Evolutionary conservation across 2,888 invertebrate genomes (phyloP), one percentile per base, ranked within the genome.

Genomic region (Drosophila stalkeri): DNA sequence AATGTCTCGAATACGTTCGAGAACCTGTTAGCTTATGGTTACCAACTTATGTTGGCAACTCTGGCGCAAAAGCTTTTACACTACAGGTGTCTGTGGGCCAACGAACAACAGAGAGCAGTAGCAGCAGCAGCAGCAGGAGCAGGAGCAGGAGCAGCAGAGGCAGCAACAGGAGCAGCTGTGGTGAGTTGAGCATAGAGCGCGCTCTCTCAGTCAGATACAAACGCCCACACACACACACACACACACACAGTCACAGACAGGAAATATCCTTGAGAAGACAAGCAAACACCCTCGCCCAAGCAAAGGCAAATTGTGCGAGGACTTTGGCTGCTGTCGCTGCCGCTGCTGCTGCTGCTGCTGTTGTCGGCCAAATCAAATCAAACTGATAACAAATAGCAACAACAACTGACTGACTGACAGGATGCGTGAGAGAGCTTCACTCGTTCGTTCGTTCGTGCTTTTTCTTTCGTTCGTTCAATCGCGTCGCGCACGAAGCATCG

Each of bases 271-370:
- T 86, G 86, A 81, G 67, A 71, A 46, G 31, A 49, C 37, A 27
- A 43, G 44, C 18, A 31, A 18, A 55, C 52, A 60, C 47, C 68
- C 82, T 80, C 72, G 74, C 79, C 71, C 81, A 88, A 88, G 84
- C 69, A 63, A 73, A 82, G 72, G 80, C 67, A 73, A 77, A 75
- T 89, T 88, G 90, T 86, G 84, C 77, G 90, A 90, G 90, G 86
- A 78, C 81, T 69, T 63, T 23, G 55, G 46, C 59, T 51, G 54
- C 41, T 37, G 37, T 5, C 2, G 43, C 44, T 64, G 60, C 39
- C 59, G 52, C 33, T 54, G 74, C 37, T 69, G 51, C 44, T 49
- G 49, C 20, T 59, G 49, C 52, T 47, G 59, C 35, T 49, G 54
- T 20, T 60, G 67, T 67, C 79, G 63, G 55, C 60, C 69, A 80